phyloP scores from a whole-genome alignment of 2,113 vertebrate genomes.

The Halcyon malimbica region DNA sequence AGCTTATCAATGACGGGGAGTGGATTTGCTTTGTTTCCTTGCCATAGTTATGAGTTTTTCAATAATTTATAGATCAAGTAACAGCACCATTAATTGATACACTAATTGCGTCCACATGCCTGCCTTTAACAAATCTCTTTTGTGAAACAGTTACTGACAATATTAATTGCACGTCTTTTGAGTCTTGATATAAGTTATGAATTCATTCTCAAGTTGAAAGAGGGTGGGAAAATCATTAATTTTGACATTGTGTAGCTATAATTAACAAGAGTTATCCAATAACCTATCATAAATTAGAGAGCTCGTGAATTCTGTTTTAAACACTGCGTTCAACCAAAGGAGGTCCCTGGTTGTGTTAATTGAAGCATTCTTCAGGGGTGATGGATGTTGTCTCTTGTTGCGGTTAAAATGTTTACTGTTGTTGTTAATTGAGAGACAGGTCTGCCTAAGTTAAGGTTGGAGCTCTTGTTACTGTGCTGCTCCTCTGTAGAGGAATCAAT shows the following conservation, averaged over 20 bases:
- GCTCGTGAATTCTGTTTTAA: slow-evolving; percentile 62
- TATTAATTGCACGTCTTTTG: slow-evolving; percentile 44
- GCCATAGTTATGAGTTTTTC: slow-evolving; percentile 56
- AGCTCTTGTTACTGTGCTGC: neutral
- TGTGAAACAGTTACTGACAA: slow-evolving; percentile 65
- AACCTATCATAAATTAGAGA: slow-evolving; percentile 72
- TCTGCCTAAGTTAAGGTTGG: neutral
- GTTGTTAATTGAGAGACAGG: neutral
- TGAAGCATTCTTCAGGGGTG: neutral
- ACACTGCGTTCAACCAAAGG: slow-evolving; percentile 30
- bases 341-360: slow-evolving; percentile 11
- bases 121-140: slow-evolving; percentile 56
- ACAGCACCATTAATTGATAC: slow-evolving; percentile 70
- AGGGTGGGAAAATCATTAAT: slow-evolving; percentile 79
- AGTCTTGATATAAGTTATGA: slow-evolving; percentile 54
- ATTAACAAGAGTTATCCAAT: slow-evolving; percentile 78
- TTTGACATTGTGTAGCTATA: slow-evolving; percentile 74
- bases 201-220: slow-evolving; percentile 65
- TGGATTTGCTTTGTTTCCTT: slow-evolving; percentile 65
- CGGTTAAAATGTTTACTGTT: neutral
- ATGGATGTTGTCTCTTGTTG: slow-evolving; percentile 6
- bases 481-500: neutral
- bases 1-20: slow-evolving; percentile 49
- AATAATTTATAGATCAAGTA: slow-evolving; percentile 77
- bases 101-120: slow-evolving; percentile 65